phyloP scores from a whole-genome alignment of 2,113 vertebrate genomes.

The Mustela lutreola region DNA sequence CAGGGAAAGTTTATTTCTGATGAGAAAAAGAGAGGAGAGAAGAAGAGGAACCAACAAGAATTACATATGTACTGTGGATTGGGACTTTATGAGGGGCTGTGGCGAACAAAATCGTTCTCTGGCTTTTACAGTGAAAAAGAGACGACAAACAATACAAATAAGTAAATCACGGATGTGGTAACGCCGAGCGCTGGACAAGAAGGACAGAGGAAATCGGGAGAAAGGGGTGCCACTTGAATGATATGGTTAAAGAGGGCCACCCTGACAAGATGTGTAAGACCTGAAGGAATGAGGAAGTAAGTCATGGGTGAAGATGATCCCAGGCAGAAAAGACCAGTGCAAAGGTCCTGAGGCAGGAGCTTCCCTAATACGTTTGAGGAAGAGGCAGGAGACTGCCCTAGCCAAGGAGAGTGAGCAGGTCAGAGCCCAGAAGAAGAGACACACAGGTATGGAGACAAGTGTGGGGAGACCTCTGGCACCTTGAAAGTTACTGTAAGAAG shows the following conservation, averaged over 20 bases:
- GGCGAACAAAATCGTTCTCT: background rate
- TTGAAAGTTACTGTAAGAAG: background rate
- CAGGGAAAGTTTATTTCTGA: background rate
- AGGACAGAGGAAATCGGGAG: background rate
- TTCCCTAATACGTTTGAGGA: rapidly evolving
- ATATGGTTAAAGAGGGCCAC: background rate
- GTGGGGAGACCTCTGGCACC: rapidly evolving
- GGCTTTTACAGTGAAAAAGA: background rate
- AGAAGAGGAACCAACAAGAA: background rate
- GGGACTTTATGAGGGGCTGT: background rate
- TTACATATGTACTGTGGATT: background rate
- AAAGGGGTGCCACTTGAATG: background rate
- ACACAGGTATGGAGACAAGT: too few relatives aligned
- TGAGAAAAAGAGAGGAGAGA: background rate
- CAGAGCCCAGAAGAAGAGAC: background rate
- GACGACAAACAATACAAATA: background rate
- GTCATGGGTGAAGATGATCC: background rate
- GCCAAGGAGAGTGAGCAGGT: background rate
- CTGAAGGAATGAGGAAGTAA: background rate
- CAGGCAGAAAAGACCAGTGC: background rate
- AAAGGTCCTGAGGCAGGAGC: background rate
- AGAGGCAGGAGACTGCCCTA: background rate
- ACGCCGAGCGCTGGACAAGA: background rate
- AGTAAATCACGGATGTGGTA: background rate
- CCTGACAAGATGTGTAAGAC: background rate